These are phyloP conservation scores for Proterorhinus semilunaris DNA, from an alignment of 2,113 vertebrate genomes.

Conservation along the genomic window DNA sequence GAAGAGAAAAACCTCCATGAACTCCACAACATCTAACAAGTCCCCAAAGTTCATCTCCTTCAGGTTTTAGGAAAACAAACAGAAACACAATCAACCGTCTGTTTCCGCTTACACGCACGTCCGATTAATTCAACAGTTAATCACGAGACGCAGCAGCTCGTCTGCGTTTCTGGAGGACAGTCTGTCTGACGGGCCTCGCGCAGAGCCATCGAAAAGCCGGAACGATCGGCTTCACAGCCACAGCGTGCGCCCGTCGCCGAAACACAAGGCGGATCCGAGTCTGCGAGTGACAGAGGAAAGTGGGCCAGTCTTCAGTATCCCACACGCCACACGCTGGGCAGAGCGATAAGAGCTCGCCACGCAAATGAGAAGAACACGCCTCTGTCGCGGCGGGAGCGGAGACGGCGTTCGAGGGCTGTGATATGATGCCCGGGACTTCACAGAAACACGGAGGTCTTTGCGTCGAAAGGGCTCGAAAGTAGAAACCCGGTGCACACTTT, in stretches of 20 bases:
- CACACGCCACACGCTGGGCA: conserved; percentile 38
- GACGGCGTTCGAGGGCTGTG: conserved; percentile 13
- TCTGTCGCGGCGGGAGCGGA: conserved; percentile 23
- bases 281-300: conserved; percentile 22
- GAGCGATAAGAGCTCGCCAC: conserved; percentile 18
- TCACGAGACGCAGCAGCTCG: too few species aligned
- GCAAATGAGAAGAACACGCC: conserved; percentile 42
- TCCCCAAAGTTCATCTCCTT: too few species aligned
- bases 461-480: neutral
- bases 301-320: conserved; percentile 35
- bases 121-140: too few species aligned
- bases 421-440: neutral
- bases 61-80: too few species aligned
- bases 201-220: conserved; percentile 44
- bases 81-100: too few species aligned
- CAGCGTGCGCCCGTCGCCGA: neutral
- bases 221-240: conserved; percentile 24
- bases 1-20: too few species aligned
- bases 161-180: too few species aligned
- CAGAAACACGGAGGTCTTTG: neutral
- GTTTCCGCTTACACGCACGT: too few species aligned
- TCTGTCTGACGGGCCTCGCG: conserved; percentile 73
- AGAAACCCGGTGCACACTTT: too few species aligned
- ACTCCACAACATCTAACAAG: too few species aligned
- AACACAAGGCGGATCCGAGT: conserved; percentile 32